phyloP scores from a whole-genome alignment of 2,797 vertebrate species.

The Muraenolepis orangiensis region DNA sequence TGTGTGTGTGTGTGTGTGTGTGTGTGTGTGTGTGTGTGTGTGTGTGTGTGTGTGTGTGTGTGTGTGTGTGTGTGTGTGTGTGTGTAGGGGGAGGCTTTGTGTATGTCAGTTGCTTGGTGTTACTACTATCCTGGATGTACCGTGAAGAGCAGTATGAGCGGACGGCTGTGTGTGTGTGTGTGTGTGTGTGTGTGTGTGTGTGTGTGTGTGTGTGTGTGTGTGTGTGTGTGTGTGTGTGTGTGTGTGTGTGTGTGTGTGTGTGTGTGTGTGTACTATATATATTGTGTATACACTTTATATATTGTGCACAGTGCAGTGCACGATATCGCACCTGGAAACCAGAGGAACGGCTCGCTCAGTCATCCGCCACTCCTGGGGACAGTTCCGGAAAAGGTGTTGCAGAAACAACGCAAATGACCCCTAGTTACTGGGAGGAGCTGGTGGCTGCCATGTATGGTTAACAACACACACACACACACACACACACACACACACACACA shows the following conservation, averaged over 20 bases:
- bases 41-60: slow-evolving; percentile 8
- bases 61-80: slow-evolving; percentile 10
- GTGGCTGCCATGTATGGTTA: background rate
- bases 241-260: slow-evolving; percentile 1
- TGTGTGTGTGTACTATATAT: background rate
- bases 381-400: background rate
- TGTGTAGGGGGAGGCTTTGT: background rate
- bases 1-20: slow-evolving; percentile 21
- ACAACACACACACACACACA: background rate
- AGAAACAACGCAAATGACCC: background rate
- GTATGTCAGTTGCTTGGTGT: background rate
- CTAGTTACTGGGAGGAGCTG: background rate
- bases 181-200: background rate
- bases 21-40: slow-evolving; percentile 11
- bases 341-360: background rate
- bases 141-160: background rate
- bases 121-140: background rate
- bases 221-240: background rate
- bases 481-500: too few species aligned
- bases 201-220: slow-evolving; percentile 1
- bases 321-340: background rate
- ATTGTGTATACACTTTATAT: too few species aligned
- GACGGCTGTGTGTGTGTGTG: background rate
- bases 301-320: background rate
- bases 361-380: background rate